phyloP scores from a whole-genome alignment of 2,797 vertebrate genomes.

The Chloroceryle amazona region DNA sequence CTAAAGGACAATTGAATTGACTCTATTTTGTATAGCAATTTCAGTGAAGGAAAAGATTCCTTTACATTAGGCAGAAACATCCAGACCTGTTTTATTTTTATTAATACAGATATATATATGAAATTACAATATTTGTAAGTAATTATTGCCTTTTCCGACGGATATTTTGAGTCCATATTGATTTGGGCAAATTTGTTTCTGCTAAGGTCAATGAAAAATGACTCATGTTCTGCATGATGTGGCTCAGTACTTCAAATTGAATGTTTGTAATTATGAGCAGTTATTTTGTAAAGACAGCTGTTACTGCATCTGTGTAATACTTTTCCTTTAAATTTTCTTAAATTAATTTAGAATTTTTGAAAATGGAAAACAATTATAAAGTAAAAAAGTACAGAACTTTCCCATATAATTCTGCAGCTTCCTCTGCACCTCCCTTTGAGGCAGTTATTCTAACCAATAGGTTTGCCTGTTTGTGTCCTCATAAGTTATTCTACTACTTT shows the following conservation, averaged over 20 bases:
- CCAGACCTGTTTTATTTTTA: slow-evolving; percentile 34
- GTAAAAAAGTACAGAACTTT: neutral
- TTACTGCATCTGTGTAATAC: slow-evolving; percentile 57
- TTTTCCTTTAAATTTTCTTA: slow-evolving; percentile 47
- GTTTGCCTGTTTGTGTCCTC: neutral
- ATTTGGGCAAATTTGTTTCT: slow-evolving; percentile 79
- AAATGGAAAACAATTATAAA: neutral
- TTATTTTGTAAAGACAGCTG: slow-evolving; percentile 76
- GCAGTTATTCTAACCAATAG: neutral
- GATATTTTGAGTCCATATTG: slow-evolving; percentile 75
- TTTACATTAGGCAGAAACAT: slow-evolving; percentile 72
- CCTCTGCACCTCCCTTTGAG: neutral
- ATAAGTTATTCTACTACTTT: neutral
- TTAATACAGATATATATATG: slow-evolving; percentile 67
- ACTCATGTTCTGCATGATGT: slow-evolving; percentile 74
- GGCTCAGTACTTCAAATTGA: slow-evolving; percentile 74
- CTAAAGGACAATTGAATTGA: slow-evolving; percentile 60
- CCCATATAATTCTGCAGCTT: neutral
- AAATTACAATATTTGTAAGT: slow-evolving; percentile 64
- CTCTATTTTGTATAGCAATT: slow-evolving; percentile 59
- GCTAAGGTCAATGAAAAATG: slow-evolving; percentile 78
- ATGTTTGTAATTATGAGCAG: slow-evolving; percentile 74
- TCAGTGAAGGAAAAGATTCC: slow-evolving; percentile 33
- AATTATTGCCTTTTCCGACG: slow-evolving; percentile 71
- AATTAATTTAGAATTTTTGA: slow-evolving; percentile 15